Conservation (phyloP, 2,113 vertebrate genomes). For the Brienomyrus brachyistius region DNA sequence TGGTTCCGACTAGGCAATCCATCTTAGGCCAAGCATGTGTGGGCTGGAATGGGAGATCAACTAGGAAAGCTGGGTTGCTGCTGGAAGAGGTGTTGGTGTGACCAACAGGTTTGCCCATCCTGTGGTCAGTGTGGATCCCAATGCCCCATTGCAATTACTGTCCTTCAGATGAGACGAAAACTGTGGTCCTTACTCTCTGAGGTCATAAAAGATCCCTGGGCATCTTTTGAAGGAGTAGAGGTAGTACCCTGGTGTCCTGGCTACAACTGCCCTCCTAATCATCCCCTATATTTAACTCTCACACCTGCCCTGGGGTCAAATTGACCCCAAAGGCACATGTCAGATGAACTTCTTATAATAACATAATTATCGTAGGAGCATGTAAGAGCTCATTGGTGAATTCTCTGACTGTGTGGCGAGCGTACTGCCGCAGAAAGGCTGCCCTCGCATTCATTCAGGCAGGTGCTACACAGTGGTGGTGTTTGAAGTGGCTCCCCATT, state of each 20-base stretch:
- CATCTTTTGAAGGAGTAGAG: not conserved
- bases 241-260: not conserved
- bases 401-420: not conserved
- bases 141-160: not conserved
- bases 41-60: not conserved
- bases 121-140: not conserved
- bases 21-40: not conserved
- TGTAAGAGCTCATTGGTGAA: not conserved
- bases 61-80: not conserved
- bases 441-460: not conserved
- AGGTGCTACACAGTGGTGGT: not conserved
- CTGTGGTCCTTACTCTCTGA: not conserved
- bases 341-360: no score
- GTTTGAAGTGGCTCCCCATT: not conserved
- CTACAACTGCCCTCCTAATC: not conserved
- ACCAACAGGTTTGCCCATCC: not conserved
- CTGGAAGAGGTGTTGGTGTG: not conserved
- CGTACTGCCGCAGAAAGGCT: not conserved
- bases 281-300: not conserved
- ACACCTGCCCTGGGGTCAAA: no score
- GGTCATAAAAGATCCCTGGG: no score
- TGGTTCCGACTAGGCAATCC: not conserved
- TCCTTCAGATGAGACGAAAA: no score
- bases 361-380: no score
- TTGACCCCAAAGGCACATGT: no score